Evolutionary conservation across 2,113 vertebrate species (phyloP).

Genomic region (Hippolais icterina): DNA sequence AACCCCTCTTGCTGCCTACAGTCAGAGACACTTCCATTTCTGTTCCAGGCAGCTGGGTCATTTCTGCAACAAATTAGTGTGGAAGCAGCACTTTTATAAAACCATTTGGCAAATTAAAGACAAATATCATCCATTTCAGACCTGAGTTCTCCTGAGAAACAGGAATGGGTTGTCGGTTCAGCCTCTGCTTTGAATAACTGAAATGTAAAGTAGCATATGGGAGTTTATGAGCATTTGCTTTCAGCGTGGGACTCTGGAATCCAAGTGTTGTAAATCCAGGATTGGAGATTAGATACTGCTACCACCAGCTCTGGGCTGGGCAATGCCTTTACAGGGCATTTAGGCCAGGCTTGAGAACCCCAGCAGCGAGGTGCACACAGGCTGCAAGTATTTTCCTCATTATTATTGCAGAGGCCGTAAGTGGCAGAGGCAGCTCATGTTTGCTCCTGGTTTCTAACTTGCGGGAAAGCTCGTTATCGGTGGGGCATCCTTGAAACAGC

Average conservation of each 20-base stretch:
- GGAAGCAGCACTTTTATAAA: neutral
- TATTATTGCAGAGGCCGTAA: slow-evolving; percentile 60
- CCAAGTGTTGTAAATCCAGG: neutral
- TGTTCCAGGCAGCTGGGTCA: neutral
- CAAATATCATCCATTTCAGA: neutral
- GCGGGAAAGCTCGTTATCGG: slow-evolving; percentile 73
- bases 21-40: accelerated
- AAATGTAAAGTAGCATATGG: neutral
- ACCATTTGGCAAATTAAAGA: neutral
- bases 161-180: neutral
- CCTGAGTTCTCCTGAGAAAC: neutral
- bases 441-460: slow-evolving; percentile 59
- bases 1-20: neutral
- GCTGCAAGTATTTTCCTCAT: slow-evolving; percentile 28
- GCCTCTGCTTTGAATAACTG: slow-evolving; percentile 32
- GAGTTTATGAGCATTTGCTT: neutral
- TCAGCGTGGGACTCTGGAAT: neutral
- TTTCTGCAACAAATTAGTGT: neutral
- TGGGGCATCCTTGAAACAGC: slow-evolving; percentile 67
- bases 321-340: neutral
- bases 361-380: neutral
- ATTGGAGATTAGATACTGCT: neutral
- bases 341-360: neutral
- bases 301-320: neutral
- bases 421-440: slow-evolving; percentile 35